Conservation (phyloP, 2,888 invertebrate species). For the Magallana nippona region DNA sequence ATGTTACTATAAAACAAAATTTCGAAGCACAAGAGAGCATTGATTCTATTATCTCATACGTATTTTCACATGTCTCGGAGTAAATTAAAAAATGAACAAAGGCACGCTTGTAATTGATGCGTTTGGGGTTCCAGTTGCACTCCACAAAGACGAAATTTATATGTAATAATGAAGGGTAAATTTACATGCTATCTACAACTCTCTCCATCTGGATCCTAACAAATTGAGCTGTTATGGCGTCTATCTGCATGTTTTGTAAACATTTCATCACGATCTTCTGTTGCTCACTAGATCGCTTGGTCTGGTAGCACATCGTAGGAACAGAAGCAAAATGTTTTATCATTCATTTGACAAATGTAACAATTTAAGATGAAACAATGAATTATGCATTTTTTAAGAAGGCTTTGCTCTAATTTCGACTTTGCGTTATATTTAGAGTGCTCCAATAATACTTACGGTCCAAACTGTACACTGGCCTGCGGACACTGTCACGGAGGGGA, state of each 20-base stretch:
- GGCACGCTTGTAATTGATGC: neutral
- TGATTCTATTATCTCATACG: too few species aligned
- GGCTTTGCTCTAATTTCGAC: neutral
- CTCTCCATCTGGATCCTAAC: neutral
- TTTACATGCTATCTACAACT: neutral
- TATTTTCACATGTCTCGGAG: too few species aligned
- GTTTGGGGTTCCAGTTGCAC: neutral
- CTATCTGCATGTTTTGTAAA: slow-evolving; percentile 21
- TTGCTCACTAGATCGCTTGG: neutral
- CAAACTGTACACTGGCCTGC: slow-evolving; percentile 61
- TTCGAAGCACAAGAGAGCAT: too few species aligned
- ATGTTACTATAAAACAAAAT: neutral
- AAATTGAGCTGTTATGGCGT: slow-evolving; percentile 21
- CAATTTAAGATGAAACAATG: neutral
- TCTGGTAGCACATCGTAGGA: neutral
- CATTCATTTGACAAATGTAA: slow-evolving; percentile 22
- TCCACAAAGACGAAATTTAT: neutral
- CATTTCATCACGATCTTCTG: slow-evolving; percentile 19
- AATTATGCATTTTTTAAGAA: neutral
- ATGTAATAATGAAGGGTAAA: slow-evolving; percentile 8
- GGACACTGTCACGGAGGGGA: slow-evolving; percentile 61
- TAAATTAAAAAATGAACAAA: too few species aligned
- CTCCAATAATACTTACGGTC: slow-evolving; percentile 57
- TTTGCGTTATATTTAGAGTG: slow-evolving; percentile 57
- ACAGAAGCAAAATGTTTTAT: neutral